phyloP scores from a whole-genome alignment of 1,140 invertebrate genomes.

The Drosophila bocki region DNA sequence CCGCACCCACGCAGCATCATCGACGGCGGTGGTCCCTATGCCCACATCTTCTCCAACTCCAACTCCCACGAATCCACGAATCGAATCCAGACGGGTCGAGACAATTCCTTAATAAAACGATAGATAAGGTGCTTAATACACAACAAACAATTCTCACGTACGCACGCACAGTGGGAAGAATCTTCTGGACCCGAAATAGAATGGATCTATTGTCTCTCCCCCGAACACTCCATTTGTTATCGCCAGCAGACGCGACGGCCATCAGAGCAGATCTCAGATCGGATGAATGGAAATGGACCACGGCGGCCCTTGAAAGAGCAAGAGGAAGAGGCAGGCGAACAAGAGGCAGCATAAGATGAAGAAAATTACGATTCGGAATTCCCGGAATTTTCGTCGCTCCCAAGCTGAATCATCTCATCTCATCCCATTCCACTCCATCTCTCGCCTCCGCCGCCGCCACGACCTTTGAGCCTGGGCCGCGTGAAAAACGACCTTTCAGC shows the following conservation, averaged over 20 bases:
- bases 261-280: conserved; percentile 52
- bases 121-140: conserved; percentile 71
- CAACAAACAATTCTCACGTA: conserved; percentile 76
- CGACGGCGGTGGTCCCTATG: conserved; percentile 32
- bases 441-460: conserved; percentile 51
- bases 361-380: conserved; percentile 75
- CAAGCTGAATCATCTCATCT: conserved; percentile 72
- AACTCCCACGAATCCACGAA: conserved; percentile 43
- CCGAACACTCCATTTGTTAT: conserved; percentile 51
- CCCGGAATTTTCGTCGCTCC: conserved; percentile 68
- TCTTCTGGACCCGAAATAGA: conserved; percentile 33
- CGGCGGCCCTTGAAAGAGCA: conserved; percentile 56
- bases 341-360: conserved; percentile 55
- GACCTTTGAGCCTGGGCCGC: conserved; percentile 74
- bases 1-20: conserved; percentile 26
- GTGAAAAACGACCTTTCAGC: conserved; percentile 82
- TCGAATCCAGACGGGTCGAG: conserved; percentile 34
- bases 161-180: conserved; percentile 18
- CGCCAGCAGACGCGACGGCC: conserved; percentile 65
- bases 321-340: conserved; percentile 22
- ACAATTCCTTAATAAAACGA: conserved; percentile 71
- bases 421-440: conserved; percentile 7
- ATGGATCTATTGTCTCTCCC: conserved; percentile 52
- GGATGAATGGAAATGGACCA: conserved; percentile 71
- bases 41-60: conserved; percentile 27